Base-by-base conservation (phyloP, 2,888 invertebrate species). In the Nebria salina region DNA sequence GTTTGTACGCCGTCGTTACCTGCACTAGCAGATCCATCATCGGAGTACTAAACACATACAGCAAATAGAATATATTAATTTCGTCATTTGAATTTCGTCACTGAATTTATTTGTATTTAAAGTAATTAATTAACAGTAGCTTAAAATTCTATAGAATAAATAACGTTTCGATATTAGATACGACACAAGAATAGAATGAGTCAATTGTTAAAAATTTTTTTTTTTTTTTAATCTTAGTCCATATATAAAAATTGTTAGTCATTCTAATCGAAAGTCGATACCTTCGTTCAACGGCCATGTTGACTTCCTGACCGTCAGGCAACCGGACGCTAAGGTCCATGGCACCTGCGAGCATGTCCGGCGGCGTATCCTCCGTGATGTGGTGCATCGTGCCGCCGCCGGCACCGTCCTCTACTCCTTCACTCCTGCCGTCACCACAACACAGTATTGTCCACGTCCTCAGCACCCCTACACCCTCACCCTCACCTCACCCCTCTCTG, bases 1-100 rank as follows among this genome's bases (percentile, higher is more conserved):
- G 90, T 87, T 93, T 93, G 87, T 93, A 91, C 73, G 92, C 91
- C 73, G 93, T 93, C 70, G 94, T 92, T 84, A 94, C 91, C 86
- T 94, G 93, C 77, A 95, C 93, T 84, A 94, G 90, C 73, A 95
- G 91, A 87, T 95, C 95, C 93, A 94, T 93, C 94, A 95, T 94
- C 64, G 94, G 94, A 34, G 93, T 94, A 87, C 94, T 94, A 89
- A 82, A 90, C 89, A 84, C 82, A 84, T 76, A 82, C 76, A 76
- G 73, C 1, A 1, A 34, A 34, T 34, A 34, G 15, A 1, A 6
- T 54, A 6, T 65, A 65, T 65, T n/a, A 2, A 6, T 65, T n/a
- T 65, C 65, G 65, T 65, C 65, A 65, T 34, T 20, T 20, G 20
- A 20, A 20, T 20, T 20, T 20, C 20, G 20, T 20, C 2, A 34